phyloP scores from a whole-genome alignment of 2,888 invertebrate genomes.

The Luperina testacea region DNA sequence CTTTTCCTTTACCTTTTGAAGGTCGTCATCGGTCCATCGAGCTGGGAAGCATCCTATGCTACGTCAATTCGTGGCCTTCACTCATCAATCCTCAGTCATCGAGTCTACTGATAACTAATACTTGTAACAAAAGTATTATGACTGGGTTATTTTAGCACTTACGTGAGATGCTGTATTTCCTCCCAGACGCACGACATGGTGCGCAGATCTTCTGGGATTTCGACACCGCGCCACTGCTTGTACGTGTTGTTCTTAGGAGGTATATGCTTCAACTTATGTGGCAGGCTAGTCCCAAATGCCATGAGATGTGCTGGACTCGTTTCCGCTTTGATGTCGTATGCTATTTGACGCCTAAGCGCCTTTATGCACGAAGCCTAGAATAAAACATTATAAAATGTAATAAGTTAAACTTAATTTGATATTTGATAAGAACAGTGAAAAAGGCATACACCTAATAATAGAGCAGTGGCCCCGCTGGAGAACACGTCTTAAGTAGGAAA shows the following conservation, averaged over 20 bases:
- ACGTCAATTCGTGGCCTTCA: not conserved
- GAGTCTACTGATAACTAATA: not conserved
- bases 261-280: slow-evolving; percentile 86
- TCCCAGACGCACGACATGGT: slow-evolving; percentile 91
- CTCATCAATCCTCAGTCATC: not conserved
- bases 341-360: slow-evolving; percentile 87
- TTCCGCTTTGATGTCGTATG: slow-evolving; percentile 87
- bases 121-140: not conserved
- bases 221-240: slow-evolving; percentile 89
- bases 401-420: not conserved
- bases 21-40: not conserved
- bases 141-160: slow-evolving; percentile 52
- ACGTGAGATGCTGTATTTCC: slow-evolving; percentile 91
- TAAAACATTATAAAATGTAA: not conserved
- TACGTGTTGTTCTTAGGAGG: slow-evolving; percentile 89
- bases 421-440: not conserved
- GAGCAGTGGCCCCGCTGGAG: not conserved
- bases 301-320: slow-evolving; percentile 82
- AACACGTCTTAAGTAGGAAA: not conserved
- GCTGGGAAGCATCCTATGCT: no score
- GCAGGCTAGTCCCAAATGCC: slow-evolving; percentile 89
- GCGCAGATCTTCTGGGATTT: slow-evolving; percentile 90
- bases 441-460: not conserved
- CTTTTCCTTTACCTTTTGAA: not conserved
- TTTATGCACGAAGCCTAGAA: slow-evolving; percentile 85